Evolutionary conservation across 1,140 invertebrate genomes (phyloP), one percentile per base, ranked within the genome.

Genomic region (Microvelia longipes): DNA sequence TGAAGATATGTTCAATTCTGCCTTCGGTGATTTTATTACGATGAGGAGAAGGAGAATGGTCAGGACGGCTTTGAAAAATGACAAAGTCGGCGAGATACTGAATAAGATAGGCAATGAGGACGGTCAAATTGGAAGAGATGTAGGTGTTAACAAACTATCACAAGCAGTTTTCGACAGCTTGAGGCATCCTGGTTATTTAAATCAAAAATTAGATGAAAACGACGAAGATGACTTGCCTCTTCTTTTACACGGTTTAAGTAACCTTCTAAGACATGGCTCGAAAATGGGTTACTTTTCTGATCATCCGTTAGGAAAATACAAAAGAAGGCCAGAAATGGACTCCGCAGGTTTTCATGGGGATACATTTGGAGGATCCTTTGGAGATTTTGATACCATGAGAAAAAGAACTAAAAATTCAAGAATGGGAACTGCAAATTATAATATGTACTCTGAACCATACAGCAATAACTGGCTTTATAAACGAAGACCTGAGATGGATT

Each of bases 1-100:
- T 65, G 79, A 77, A 14, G 80, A 82, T 71, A 78, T 79, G 25
- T 83, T 83, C 70, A 78, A 79, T 68, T 77, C 78, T 26, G 79
- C 79, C 67, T 77, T 77, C 60, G 76, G 76, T 27, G 75, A 76
- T 62, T 77, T 77, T 60, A 68, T 73, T 35, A 78, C 78, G 28
- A 79, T 80, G 78, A 79, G 77, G 68, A 75, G 77, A 29, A 24
- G 71, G 14, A 61, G 61, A 25, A 35, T 24, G 73, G 76, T 70
- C 5, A 50, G 80, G 79, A 14, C 28, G 30, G 24, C 19, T 67
- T 19, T 50, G 35, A 5, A 50, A 50, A 50, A 50, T 11, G 35
- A 50, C 28, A 28, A 27, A 67, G 15, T 25, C 15, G 30, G 28
- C n/a, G 24, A 28, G 26, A 2, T 28, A 28, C 25, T 28, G 27